Evolutionary conservation across 2,888 invertebrate species (phyloP).

Genomic region (Andrena haemorrhoa): DNA sequence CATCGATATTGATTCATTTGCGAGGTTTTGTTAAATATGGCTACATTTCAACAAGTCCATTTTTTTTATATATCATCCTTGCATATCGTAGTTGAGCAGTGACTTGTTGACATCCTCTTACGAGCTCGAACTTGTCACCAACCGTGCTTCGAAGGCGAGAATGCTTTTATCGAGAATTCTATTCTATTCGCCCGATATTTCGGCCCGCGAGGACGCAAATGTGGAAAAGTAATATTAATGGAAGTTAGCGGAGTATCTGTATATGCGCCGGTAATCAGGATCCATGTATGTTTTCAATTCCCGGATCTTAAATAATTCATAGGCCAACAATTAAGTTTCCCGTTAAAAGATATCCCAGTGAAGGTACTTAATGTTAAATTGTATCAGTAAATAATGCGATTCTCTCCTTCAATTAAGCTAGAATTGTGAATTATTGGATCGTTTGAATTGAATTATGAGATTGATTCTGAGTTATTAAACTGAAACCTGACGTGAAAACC

Average conservation of each 20-base stretch:
- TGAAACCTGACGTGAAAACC: neutral
- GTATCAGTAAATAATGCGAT: constrained; percentile 8
- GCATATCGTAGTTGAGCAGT: neutral
- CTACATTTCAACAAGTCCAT: too few relatives aligned
- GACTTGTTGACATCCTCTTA: neutral
- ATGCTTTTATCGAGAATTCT: constrained; percentile 6
- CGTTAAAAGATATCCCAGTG: constrained; percentile 18
- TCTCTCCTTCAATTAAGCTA: constrained; percentile 3
- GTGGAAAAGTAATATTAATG: constrained; percentile 8
- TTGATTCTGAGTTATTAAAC: neutral
- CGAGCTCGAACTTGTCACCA: constrained; percentile 10
- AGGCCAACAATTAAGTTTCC: constrained; percentile 28
- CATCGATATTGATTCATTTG: too few relatives aligned
- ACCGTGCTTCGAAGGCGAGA: neutral
- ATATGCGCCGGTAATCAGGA: neutral
- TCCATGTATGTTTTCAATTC: neutral
- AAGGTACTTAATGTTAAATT: constrained; percentile 13
- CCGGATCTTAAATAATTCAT: constrained; percentile 35
- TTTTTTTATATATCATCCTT: neutral
- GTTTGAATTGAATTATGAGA: neutral
- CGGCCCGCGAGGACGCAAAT: neutral
- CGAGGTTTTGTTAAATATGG: too few relatives aligned
- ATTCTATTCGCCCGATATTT: neutral
- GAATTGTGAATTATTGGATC: constrained; percentile 16
- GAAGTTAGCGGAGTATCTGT: neutral